phyloP scores from a whole-genome alignment of 1,140 invertebrate species.

The Formica selysi region DNA sequence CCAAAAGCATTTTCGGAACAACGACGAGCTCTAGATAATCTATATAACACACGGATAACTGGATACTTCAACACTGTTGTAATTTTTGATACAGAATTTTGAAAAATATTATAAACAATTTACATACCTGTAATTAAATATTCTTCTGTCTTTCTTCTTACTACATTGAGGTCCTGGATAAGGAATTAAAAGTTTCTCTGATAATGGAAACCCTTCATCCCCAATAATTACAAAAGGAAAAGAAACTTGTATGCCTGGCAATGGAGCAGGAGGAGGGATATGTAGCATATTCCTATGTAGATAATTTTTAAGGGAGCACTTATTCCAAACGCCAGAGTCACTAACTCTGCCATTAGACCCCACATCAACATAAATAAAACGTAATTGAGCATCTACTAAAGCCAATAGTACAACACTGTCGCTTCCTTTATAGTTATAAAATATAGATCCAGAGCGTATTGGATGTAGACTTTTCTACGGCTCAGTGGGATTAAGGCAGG shows the following conservation, averaged over 20 bases:
- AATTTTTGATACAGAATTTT: neutral
- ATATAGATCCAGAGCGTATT: neutral
- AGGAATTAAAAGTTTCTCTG: constrained; percentile 7
- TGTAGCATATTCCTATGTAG: neutral
- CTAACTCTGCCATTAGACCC: neutral
- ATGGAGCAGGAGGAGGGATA: constrained; percentile 1
- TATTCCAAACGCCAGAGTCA: neutral
- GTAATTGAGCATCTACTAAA: constrained; percentile 5
- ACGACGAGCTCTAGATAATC: constrained; percentile 24
- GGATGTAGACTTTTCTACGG: no score
- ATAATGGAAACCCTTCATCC: neutral
- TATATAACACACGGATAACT: neutral
- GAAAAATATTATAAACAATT: neutral
- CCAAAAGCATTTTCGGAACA: constrained; percentile 18
- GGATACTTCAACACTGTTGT: neutral
- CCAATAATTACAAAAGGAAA: constrained; percentile 21
- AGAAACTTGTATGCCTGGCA: constrained; percentile 1
- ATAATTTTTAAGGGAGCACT: constrained; percentile 13
- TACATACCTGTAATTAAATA: constrained; percentile 27
- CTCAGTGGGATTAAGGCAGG: no score
- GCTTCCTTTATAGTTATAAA: constrained; percentile 15
- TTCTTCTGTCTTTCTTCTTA: neutral
- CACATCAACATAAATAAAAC: constrained; percentile 11
- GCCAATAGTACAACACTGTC: neutral
- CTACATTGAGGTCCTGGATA: constrained; percentile 12